phyloP scores from a whole-genome alignment of 2,113 vertebrate genomes.

The Odocoileus virginianus region DNA sequence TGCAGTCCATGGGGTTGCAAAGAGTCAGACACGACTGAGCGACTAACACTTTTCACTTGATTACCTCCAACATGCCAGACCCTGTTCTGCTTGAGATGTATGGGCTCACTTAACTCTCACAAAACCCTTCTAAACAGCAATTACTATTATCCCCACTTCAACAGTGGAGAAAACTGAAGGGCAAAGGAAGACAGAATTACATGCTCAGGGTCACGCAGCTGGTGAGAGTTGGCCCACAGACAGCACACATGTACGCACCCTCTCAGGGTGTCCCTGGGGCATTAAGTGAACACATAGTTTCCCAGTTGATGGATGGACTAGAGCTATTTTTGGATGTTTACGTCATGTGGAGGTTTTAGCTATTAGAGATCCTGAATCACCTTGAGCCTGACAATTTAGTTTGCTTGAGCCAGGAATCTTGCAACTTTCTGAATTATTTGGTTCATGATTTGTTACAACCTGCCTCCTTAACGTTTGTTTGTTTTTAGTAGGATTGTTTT shows the following conservation, averaged over 20 bases:
- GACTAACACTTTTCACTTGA: background rate
- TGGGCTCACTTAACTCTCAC: too few species aligned
- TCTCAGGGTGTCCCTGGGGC: background rate
- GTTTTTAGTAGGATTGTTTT: background rate
- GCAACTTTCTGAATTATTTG: background rate
- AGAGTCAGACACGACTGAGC: background rate
- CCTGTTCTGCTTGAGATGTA: too few species aligned
- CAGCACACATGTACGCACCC: fast-evolving
- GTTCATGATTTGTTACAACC: background rate
- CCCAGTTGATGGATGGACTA: too few species aligned
- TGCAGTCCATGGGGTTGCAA: background rate
- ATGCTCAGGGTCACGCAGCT: background rate
- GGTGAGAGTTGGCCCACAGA: background rate
- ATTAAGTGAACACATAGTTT: background rate
- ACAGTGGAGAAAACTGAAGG: too few species aligned
- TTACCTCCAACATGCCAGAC: fast-evolving
- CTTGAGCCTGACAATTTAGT: background rate
- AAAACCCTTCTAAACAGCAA: background rate
- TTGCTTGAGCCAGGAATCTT: background rate
- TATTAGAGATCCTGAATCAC: background rate
- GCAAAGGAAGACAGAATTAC: background rate
- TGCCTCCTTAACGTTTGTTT: background rate
- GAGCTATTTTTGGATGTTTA: background rate
- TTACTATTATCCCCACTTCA: background rate
- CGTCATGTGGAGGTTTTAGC: background rate